Percentiles rank a stretch among this genome's conserved stretches.
These are phyloP conservation scores for Sardinella longiceps DNA, from an alignment of 2,797 vertebrate genomes.

Conservation along the genomic window DNA sequence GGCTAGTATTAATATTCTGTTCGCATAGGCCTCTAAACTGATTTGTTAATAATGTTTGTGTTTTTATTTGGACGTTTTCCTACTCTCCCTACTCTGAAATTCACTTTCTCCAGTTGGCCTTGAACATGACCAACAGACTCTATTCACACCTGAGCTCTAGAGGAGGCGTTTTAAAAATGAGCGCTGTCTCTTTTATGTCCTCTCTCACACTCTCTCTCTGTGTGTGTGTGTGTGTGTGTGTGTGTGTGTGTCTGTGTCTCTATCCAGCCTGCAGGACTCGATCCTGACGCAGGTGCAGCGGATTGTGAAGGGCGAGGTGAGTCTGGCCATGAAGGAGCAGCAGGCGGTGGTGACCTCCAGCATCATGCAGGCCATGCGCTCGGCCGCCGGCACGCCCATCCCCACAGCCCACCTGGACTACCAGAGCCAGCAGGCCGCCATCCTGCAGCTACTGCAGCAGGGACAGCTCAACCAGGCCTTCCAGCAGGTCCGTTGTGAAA, in stretches of 20 bases:
- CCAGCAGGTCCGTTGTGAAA: background rate
- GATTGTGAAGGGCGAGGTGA: constrained; percentile 95
- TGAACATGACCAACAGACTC: background rate
- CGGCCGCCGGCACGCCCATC: constrained; percentile 90
- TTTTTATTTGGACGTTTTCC: background rate
- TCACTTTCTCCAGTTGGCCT: background rate
- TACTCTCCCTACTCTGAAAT: background rate
- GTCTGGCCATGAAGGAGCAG: constrained; percentile 96
- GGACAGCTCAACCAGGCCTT: constrained; percentile 98
- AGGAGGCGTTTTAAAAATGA: background rate
- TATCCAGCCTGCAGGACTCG: constrained; percentile 90
- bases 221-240: constrained; percentile 13
- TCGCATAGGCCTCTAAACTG: background rate
- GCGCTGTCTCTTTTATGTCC: background rate
- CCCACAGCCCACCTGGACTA: constrained; percentile 92
- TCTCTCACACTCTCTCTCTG: background rate
- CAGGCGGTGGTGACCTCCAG: constrained; percentile 93
- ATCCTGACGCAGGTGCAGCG: constrained; percentile 93
- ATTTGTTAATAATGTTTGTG: background rate
- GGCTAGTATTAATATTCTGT: constrained; percentile 16
- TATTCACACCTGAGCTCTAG: background rate
- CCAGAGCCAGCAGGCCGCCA: constrained; percentile 92
- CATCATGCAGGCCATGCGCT: constrained; percentile 99
- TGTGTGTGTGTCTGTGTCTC: constrained; percentile 38
- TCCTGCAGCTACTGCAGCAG: constrained; percentile 94